phyloP scores from a whole-genome alignment of 1,140 invertebrate species.

The Bombus huntii region DNA sequence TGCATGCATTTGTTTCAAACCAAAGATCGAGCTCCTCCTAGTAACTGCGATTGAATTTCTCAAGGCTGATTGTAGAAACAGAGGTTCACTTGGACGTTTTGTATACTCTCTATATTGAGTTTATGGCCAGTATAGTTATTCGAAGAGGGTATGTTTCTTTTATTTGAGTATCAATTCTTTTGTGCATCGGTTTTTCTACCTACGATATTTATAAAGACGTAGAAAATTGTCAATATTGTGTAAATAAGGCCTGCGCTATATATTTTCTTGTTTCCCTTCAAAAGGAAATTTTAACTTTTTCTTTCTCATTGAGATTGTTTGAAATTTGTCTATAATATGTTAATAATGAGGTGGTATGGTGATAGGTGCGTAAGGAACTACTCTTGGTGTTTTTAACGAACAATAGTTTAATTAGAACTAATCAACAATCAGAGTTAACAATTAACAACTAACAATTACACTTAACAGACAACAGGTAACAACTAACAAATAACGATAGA shows the following conservation, averaged over 20 bases:
- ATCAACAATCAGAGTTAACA: too few species aligned
- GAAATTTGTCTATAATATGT: background rate
- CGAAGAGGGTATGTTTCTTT: background rate
- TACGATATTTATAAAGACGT: background rate
- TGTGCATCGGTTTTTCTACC: background rate
- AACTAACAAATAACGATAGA: too few species aligned
- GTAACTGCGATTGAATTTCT: constrained; percentile 14
- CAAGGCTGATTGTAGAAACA: background rate
- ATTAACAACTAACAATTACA: too few species aligned
- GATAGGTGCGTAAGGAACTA: too few species aligned
- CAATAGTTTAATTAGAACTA: too few species aligned
- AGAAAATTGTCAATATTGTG: background rate
- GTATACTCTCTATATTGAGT: too few species aligned
- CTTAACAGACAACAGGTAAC: too few species aligned
- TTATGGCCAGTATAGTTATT: background rate
- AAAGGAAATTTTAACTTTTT: background rate
- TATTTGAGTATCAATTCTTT: background rate
- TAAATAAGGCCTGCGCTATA: background rate
- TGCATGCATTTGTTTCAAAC: background rate
- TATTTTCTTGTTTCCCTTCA: too few species aligned
- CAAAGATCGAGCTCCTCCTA: background rate
- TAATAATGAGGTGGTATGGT: too few species aligned
- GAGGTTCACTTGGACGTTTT: background rate
- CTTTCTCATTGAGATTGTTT: background rate
- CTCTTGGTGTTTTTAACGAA: too few species aligned